phyloP scores from a whole-genome alignment of 2,888 invertebrate genomes.

The Congeria kusceri region DNA sequence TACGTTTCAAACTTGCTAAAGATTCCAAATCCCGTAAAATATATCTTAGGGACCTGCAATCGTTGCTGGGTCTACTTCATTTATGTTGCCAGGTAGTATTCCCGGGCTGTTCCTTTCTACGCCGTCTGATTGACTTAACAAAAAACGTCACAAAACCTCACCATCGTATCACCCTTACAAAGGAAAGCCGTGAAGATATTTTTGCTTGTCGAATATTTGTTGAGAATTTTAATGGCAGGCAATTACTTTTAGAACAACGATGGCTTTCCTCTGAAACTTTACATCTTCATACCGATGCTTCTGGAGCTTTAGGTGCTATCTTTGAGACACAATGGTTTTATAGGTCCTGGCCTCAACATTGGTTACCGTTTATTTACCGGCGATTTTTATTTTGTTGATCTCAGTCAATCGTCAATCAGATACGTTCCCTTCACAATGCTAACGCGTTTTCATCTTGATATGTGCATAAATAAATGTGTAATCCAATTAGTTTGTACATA shows the following conservation, averaged over 20 bases:
- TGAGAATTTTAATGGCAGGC: conserved; percentile 49
- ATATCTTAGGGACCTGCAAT: conserved; percentile 11
- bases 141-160: conserved; percentile 24
- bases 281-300: conserved; percentile 39
- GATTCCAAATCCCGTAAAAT: background rate
- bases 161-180: conserved; percentile 37
- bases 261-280: conserved; percentile 17
- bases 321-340: conserved; percentile 39
- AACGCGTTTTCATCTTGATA: too few species aligned
- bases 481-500: too few species aligned
- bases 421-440: too few species aligned
- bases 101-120: conserved; percentile 40
- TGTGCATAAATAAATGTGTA: too few species aligned
- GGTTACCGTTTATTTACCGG: too few species aligned
- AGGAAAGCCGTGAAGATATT: conserved; percentile 26
- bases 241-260: conserved; percentile 20
- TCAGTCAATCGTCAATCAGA: too few species aligned
- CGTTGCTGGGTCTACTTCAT: conserved; percentile 30
- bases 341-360: conserved; percentile 30
- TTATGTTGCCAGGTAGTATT: conserved; percentile 42
- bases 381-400: too few species aligned
- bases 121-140: conserved; percentile 43
- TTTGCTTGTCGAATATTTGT: conserved; percentile 40
- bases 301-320: conserved; percentile 48
- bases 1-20: background rate